Percentiles rank a stretch among this genome's conserved stretches.
These are phyloP conservation scores for Dendrolimus kikuchii DNA, from an alignment of 1,140 invertebrate genomes.

Conservation along the genomic window DNA sequence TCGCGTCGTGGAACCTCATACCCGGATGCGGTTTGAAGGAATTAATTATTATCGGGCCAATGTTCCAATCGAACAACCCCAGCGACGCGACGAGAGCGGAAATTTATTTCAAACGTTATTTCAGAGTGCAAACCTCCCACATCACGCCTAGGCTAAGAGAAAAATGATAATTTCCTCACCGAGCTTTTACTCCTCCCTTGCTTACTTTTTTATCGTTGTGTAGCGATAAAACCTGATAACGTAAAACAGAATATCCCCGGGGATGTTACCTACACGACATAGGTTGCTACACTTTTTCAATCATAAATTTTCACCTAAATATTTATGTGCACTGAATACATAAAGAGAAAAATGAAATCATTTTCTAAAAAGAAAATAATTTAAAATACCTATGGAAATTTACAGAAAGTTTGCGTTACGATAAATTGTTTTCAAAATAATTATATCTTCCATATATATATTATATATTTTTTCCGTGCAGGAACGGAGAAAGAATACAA, in stretches of 20 bases:
- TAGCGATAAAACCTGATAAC: neutral
- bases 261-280: too few species aligned
- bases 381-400: too few species aligned
- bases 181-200: neutral
- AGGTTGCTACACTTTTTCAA: too few species aligned
- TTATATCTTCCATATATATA: too few species aligned
- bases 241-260: neutral
- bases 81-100: constrained; percentile 37
- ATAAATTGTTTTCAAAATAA: too few species aligned
- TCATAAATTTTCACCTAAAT: too few species aligned
- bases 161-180: constrained; percentile 43
- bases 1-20: constrained; percentile 8
- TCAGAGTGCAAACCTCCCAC: constrained; percentile 37
- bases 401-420: too few species aligned
- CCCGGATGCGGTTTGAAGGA: constrained; percentile 42
- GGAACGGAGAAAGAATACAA: too few species aligned
- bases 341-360: too few species aligned
- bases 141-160: constrained; percentile 14
- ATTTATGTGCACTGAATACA: too few species aligned
- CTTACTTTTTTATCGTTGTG: constrained; percentile 10
- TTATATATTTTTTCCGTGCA: too few species aligned
- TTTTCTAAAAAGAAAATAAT: too few species aligned
- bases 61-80: constrained; percentile 57
- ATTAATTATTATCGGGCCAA: constrained; percentile 62
- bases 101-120: constrained; percentile 63